Conservation (phyloP, 2,888 invertebrate species). For the Argyra leucocephala region DNA sequence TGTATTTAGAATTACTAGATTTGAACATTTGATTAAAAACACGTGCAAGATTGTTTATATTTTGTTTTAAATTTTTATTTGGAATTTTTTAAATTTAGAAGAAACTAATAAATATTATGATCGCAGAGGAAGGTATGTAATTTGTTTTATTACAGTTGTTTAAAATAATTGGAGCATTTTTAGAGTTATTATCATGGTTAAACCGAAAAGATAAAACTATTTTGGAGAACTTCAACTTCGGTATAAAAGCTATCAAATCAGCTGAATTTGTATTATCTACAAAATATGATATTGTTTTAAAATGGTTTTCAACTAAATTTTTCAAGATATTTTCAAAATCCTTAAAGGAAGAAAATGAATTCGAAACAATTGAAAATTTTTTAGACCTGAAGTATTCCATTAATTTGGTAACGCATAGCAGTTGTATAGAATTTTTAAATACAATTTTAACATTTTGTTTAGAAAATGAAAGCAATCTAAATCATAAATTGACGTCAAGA, state of each 20-base stretch:
- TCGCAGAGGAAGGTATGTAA: neutral
- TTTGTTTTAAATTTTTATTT: no score
- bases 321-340: slow-evolving; percentile 9
- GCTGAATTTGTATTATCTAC: slow-evolving; percentile 33
- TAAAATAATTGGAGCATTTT: neutral
- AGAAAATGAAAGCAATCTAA: neutral
- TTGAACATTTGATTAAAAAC: no score
- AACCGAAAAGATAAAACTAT: slow-evolving; percentile 31
- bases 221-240: slow-evolving; percentile 34
- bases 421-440: neutral
- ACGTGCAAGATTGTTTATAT: no score
- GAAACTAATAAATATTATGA: no score
- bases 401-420: slow-evolving; percentile 11
- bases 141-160: neutral
- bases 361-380: slow-evolving; percentile 27
- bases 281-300: slow-evolving; percentile 37
- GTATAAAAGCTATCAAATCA: slow-evolving; percentile 39
- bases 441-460: neutral
- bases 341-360: slow-evolving; percentile 18
- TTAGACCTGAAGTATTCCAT: slow-evolving; percentile 29
- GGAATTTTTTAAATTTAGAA: no score
- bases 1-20: no score
- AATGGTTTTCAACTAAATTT: slow-evolving; percentile 31
- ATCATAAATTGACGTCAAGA: neutral
- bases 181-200: slow-evolving; percentile 38